These are phyloP conservation scores for Adelphocoris suturalis DNA, from an alignment of 2,888 invertebrate genomes.

Conservation along the genomic window DNA sequence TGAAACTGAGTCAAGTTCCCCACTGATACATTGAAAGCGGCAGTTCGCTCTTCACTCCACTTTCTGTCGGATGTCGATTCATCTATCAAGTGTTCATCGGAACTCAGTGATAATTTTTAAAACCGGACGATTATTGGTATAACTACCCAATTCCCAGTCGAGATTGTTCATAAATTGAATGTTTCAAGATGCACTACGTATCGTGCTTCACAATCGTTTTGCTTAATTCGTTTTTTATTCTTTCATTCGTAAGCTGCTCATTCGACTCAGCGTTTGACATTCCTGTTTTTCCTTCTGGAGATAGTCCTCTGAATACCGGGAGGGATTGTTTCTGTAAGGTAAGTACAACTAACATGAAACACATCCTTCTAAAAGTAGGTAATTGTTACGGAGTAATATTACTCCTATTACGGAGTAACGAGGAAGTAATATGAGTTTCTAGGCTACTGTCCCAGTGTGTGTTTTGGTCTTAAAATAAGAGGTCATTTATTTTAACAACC, in stretches of 20 bases:
- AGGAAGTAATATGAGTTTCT: too few species aligned
- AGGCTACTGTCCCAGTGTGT: too few species aligned
- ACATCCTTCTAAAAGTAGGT: neutral
- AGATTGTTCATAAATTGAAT: neutral
- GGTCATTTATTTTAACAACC: too few species aligned
- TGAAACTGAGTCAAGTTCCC: slow-evolving; percentile 1
- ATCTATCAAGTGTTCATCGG: too few species aligned
- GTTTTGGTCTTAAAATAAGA: too few species aligned
- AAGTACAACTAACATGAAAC: neutral
- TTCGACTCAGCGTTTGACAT: slow-evolving; percentile 52
- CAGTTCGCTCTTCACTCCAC: neutral
- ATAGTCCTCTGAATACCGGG: slow-evolving; percentile 47
- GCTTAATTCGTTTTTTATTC: neutral
- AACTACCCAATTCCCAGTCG: too few species aligned
- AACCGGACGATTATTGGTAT: too few species aligned
- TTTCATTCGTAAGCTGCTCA: slow-evolving; percentile 41
- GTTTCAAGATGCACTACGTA: neutral
- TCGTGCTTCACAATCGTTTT: neutral
- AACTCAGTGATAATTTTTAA: too few species aligned
- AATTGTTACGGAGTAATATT: too few species aligned
- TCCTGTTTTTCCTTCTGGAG: slow-evolving; percentile 18
- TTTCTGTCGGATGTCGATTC: neutral
- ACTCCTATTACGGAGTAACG: too few species aligned
- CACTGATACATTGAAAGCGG: neutral
- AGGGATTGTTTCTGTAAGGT: slow-evolving; percentile 64